A percentile compares a stretch with the other conserved stretches of the same genome.
These are phyloP conservation scores for Oryzias celebensis DNA, from an alignment of 2,113 vertebrate genomes.

Conservation along the genomic window DNA sequence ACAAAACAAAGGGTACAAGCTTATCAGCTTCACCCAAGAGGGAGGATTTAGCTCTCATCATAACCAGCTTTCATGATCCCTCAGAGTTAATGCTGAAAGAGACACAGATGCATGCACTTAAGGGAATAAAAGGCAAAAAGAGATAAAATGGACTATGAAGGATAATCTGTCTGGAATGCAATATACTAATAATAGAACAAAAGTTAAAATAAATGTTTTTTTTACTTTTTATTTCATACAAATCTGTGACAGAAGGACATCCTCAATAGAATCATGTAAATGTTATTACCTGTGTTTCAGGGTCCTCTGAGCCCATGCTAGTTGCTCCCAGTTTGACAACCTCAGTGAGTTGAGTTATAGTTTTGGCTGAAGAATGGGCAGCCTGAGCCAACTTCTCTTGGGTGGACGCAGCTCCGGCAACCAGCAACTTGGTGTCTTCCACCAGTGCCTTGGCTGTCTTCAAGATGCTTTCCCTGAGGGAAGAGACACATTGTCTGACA, in stretches of 20 bases:
- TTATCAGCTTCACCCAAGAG: constrained; percentile 47
- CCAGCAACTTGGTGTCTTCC: constrained; percentile 96
- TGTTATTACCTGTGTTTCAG: constrained; percentile 90
- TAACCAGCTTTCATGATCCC: constrained; percentile 52
- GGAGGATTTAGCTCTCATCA: constrained; percentile 66
- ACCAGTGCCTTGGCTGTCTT: constrained; percentile 98
- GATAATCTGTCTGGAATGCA: constrained; percentile 11
- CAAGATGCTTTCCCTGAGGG: constrained; percentile 92
- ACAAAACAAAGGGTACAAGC: constrained; percentile 51
- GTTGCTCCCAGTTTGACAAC: constrained; percentile 95
- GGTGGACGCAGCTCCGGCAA: constrained; percentile 94
- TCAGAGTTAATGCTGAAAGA: constrained; percentile 36
- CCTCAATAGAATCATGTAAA: too few relatives aligned
- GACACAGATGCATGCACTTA: constrained; percentile 40
- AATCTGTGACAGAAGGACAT: too few relatives aligned
- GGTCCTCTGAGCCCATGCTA: constrained; percentile 93
- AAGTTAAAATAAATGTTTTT: background rate
- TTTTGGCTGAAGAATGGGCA: constrained; percentile 93
- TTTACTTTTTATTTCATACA: too few relatives aligned
- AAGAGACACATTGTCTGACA: constrained; percentile 37
- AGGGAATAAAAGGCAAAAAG: constrained; percentile 21
- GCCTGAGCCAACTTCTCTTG: constrained; percentile 96
- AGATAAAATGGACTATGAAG: constrained; percentile 30
- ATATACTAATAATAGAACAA: constrained; percentile 6
- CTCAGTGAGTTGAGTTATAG: constrained; percentile 96